Percentiles rank a stretch among this genome's conserved stretches.
Conservation (phyloP, 2,888 invertebrate species). For the Tromatobia lineatoria region DNA sequence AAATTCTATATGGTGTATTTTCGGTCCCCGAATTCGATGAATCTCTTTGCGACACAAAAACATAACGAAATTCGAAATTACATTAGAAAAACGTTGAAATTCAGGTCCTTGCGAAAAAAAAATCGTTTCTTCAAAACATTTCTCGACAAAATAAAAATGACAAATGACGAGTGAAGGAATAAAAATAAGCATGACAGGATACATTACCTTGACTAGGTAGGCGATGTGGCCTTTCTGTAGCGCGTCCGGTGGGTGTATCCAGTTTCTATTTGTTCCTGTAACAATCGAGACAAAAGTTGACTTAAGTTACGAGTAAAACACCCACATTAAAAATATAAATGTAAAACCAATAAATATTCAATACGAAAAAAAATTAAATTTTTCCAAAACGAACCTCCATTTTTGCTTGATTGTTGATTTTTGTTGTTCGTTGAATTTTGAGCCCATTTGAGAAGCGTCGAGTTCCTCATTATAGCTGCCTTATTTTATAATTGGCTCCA, state of each 20-base stretch:
- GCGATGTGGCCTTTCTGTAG: slow-evolving; percentile 98
- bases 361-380: neutral
- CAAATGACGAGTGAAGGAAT: neutral
- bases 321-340: neutral
- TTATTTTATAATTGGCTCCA: slow-evolving; percentile 52
- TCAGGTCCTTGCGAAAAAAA: neutral
- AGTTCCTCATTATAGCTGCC: slow-evolving; percentile 86
- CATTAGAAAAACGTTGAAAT: slow-evolving; percentile 15
- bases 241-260: slow-evolving; percentile 98
- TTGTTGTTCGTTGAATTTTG: slow-evolving; percentile 87
- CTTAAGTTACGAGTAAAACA: neutral
- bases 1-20: neutral
- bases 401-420: slow-evolving; percentile 83
- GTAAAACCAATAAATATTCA: neutral
- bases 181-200: slow-evolving; percentile 13
- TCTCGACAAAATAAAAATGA: neutral
- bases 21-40: neutral
- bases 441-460: slow-evolving; percentile 87
- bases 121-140: neutral
- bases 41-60: neutral
- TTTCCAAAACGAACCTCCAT: slow-evolving; percentile 78
- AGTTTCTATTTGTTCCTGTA: slow-evolving; percentile 88
- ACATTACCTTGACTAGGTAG: slow-evolving; percentile 96
- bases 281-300: neutral
- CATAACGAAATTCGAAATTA: neutral